These are phyloP conservation scores for Pseudomyrmex pallidus DNA, from an alignment of 1,140 invertebrate genomes.

Conservation along the genomic window DNA sequence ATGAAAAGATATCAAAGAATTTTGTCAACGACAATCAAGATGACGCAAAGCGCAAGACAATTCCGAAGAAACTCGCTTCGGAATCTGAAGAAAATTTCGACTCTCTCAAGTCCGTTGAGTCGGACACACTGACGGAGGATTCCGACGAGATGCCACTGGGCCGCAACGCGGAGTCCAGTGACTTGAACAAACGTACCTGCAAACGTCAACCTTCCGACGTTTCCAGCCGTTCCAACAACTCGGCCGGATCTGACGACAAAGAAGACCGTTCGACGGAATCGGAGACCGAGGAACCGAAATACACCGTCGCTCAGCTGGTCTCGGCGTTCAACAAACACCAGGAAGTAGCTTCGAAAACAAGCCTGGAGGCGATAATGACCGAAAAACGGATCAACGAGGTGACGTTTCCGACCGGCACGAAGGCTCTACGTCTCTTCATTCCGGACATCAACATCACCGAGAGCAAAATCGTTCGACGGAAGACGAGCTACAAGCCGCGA, in stretches of 20 bases:
- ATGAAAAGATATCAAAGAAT: background rate
- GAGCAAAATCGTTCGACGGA: slow-evolving; percentile 82
- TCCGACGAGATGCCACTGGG: slow-evolving; percentile 77
- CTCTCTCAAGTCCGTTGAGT: slow-evolving; percentile 83
- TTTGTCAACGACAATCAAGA: background rate
- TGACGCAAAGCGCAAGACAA: background rate
- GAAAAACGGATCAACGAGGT: slow-evolving; percentile 82
- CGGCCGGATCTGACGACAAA: slow-evolving; percentile 80
- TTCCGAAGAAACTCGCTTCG: slow-evolving; percentile 16
- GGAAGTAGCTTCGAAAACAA: slow-evolving; percentile 84
- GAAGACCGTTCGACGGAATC: slow-evolving; percentile 82
- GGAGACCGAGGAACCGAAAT: slow-evolving; percentile 85
- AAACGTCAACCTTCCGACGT: slow-evolving; percentile 80
- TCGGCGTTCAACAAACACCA: slow-evolving; percentile 86
- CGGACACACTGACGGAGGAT: slow-evolving; percentile 83
- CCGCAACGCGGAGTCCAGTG: slow-evolving; percentile 52
- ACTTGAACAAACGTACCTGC: slow-evolving; percentile 72
- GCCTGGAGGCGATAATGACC: slow-evolving; percentile 84
- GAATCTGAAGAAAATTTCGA: slow-evolving; percentile 82
- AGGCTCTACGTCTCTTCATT: slow-evolving; percentile 85
- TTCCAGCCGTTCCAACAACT: slow-evolving; percentile 82
- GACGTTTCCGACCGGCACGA: slow-evolving; percentile 85
- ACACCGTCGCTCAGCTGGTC: slow-evolving; percentile 85
- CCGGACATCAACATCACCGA: slow-evolving; percentile 86
- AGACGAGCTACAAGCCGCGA: slow-evolving; percentile 83